Base-by-base conservation (phyloP, 2,113 vertebrate species). In the Nothobranchius kuhntae region DNA sequence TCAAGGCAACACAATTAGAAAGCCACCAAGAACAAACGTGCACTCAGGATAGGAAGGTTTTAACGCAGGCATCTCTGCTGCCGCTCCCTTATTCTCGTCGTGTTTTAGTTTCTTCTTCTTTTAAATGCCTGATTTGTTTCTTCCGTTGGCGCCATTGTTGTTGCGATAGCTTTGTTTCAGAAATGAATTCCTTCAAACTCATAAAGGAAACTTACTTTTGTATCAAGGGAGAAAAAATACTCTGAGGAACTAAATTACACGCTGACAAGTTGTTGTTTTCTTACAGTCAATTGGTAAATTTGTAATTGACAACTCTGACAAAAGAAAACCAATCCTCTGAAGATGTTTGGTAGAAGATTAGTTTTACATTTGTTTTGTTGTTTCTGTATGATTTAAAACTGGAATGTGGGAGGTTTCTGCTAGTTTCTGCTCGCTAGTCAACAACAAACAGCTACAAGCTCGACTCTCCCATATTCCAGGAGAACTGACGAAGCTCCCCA, bases 1-100 rank as follows among this genome's bases (percentile, higher is more conserved):
- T 84, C 86, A 83, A 64, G 86, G 86, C 81, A 86, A 91, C 89
- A 44, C 77, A 83, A 85, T 85, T 68, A 84, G 87, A 86, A 84
- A 78, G 36, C 42, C 67, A 74, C 78, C 52, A 65, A 76, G 81
- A 83, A 84, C 83, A 87, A 87, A 85, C 78, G 79, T 81, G 80
- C 82, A 83, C 78, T 84, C 83, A 82, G 73, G 80, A 84, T 84
- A 7, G 71, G 36, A 54, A 75, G 70, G 63, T 71, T 82, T 83
- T 55, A 72, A 78, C 9, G 12, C 48, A 54, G 53, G 53, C 75
- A 70, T 70, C 50, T 65, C 61, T 66, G 65, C 55, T 66, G 65
- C 55, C 50, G 74, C 40, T 76, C 68, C 54, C 57, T 80, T 60
- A 35, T 71, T 61, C 60, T 55, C 46, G 45, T 61, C 71, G 57